A percentile compares a stretch with the other conserved stretches of the same genome.
phyloP scores from a whole-genome alignment of 2,888 invertebrate species.

The Drosophila bunnanda region DNA sequence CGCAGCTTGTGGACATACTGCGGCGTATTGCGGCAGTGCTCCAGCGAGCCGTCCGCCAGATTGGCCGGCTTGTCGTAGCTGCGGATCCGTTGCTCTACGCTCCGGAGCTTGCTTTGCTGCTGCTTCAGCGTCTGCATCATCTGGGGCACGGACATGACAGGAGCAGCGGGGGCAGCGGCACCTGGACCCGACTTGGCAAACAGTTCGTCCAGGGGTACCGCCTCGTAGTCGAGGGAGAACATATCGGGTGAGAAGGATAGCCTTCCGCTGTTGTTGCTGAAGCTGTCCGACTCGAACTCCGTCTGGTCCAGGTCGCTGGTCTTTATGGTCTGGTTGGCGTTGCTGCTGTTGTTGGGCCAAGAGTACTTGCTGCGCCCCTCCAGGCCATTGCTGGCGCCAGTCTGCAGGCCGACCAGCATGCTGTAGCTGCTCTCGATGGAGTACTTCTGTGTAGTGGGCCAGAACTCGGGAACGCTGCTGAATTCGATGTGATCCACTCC shows the following conservation, averaged over 20 bases:
- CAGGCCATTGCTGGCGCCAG: constrained; percentile 71
- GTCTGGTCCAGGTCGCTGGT: constrained; percentile 80
- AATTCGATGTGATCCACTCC: constrained; percentile 82
- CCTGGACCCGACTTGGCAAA: constrained; percentile 62
- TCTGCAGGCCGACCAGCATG: constrained; percentile 80
- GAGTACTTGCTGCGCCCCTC: constrained; percentile 77
- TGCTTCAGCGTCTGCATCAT: constrained; percentile 72
- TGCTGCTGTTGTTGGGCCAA: constrained; percentile 73
- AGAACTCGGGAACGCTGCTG: constrained; percentile 75
- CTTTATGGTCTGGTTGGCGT: constrained; percentile 64
- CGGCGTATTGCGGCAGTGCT: constrained; percentile 65
- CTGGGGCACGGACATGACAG: constrained; percentile 61
- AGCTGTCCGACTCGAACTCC: constrained; percentile 71
- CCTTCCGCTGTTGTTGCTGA: constrained; percentile 67
- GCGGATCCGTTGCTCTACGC: constrained; percentile 69
- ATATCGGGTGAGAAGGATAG: constrained; percentile 76
- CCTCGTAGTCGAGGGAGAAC: constrained; percentile 73
- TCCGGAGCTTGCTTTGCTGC: constrained; percentile 70
- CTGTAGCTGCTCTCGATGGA: constrained; percentile 82
- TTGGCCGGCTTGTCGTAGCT: constrained; percentile 57
- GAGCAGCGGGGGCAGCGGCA: constrained; percentile 17
- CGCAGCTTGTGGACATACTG: constrained; percentile 71
- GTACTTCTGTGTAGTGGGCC: constrained; percentile 63
- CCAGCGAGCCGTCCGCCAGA: constrained; percentile 46
- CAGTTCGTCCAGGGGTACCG: constrained; percentile 80